Evolutionary conservation across 2,797 vertebrate genomes (phyloP).

Genomic region (Bothrops alternatus): DNA sequence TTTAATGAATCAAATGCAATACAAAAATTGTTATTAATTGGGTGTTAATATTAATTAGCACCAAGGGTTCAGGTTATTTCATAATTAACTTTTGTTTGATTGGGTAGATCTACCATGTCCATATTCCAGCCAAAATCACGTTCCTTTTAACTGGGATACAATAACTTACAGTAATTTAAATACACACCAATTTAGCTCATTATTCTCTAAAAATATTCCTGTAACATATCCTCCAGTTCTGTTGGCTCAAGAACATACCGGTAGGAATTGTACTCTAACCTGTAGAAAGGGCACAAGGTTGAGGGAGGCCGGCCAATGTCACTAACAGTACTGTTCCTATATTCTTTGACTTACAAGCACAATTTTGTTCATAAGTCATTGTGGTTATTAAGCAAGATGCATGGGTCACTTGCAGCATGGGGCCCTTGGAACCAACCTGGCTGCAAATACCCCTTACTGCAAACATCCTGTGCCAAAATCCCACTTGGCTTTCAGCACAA

Average conservation of each 20-base stretch:
- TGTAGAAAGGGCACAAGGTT: not conserved
- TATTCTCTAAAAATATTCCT: not conserved
- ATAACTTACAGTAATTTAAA: not conserved
- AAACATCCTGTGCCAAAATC: not conserved
- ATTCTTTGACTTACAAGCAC: not conserved
- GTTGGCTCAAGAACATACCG: not conserved
- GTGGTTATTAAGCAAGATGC: not conserved
- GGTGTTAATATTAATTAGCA: not conserved
- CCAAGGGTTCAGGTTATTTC: not conserved
- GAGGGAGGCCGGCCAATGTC: not conserved
- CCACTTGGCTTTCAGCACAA: not conserved
- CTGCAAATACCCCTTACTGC: not conserved
- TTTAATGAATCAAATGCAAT: slow-evolving; percentile 34
- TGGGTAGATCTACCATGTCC: not conserved
- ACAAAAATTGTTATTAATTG: not conserved
- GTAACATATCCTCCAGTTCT: not conserved
- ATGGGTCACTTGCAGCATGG: not conserved
- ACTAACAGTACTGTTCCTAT: not conserved
- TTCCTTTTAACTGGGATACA: not conserved
- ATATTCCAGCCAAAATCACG: not conserved
- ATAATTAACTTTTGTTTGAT: not conserved
- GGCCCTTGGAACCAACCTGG: not conserved
- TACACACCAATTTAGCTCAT: not conserved
- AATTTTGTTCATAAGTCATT: not conserved
- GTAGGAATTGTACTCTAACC: not conserved